These are phyloP conservation scores for Cydia strobilella DNA, from an alignment of 1,140 invertebrate species.

Conservation along the genomic window DNA sequence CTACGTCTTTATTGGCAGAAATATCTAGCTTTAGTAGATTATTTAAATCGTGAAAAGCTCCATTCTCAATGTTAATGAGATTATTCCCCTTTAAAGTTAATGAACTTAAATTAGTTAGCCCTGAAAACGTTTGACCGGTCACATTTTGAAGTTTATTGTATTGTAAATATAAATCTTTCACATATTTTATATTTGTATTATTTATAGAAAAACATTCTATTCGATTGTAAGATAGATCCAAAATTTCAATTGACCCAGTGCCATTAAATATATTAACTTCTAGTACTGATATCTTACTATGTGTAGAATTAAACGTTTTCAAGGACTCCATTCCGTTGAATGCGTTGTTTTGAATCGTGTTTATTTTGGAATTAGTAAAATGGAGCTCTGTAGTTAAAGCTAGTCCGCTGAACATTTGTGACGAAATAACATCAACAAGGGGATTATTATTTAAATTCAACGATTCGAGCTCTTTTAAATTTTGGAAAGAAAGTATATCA, in stretches of 20 bases:
- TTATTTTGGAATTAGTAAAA: constrained; percentile 16
- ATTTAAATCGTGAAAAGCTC: neutral
- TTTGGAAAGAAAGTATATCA: constrained; percentile 9
- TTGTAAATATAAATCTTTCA: neutral
- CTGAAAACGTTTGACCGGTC: constrained; percentile 7
- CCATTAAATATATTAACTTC: constrained; percentile 12
- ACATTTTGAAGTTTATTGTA: constrained; percentile 13
- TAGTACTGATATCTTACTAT: neutral
- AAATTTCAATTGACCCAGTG: constrained; percentile 3
- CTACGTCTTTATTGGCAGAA: constrained; percentile 13
- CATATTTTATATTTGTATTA: neutral
- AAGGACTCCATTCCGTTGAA: constrained; percentile 21
- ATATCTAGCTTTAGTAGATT: neutral
- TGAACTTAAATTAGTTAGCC: neutral
- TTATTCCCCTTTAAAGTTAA: constrained; percentile 2
- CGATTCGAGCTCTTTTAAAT: constrained; percentile 2
- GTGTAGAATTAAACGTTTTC: neutral
- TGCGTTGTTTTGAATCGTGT: constrained; percentile 5
- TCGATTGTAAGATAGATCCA: constrained; percentile 8
- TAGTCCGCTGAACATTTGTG: constrained; percentile 13
- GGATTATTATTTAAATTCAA: constrained; percentile 21
- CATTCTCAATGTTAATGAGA: neutral
- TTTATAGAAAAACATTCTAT: constrained; percentile 15
- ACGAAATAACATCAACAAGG: neutral
- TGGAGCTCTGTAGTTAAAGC: neutral